Conservation (phyloP, 2,888 invertebrate genomes). For the Pecten maximus region DNA sequence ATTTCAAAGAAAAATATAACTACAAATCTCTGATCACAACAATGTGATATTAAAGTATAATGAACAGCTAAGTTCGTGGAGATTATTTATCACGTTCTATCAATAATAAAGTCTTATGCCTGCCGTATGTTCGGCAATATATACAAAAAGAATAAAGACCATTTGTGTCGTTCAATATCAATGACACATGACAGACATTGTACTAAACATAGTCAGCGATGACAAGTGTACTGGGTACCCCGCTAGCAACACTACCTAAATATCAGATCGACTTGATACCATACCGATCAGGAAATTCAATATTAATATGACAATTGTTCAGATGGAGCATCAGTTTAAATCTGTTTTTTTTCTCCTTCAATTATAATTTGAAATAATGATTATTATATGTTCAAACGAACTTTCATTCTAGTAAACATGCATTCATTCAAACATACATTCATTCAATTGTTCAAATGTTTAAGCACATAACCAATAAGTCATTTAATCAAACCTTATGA, state of each 20-base stretch:
- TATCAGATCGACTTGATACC: background rate
- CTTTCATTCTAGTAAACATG: no score
- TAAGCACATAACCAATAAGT: no score
- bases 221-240: background rate
- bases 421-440: no score
- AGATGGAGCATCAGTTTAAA: no score
- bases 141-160: background rate
- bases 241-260: background rate
- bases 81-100: background rate
- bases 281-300: background rate
- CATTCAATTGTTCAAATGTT: no score
- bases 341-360: no score
- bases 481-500: no score
- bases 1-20: background rate
- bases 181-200: background rate
- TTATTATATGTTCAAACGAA: no score
- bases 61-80: background rate
- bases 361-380: no score
- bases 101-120: background rate
- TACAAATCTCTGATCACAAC: background rate
- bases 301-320: background rate
- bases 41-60: background rate
- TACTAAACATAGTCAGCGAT: background rate
- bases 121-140: background rate
- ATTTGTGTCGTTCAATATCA: background rate